Base-by-base conservation (phyloP, 2,113 vertebrate species). In the Madoqua kirkii region DNA sequence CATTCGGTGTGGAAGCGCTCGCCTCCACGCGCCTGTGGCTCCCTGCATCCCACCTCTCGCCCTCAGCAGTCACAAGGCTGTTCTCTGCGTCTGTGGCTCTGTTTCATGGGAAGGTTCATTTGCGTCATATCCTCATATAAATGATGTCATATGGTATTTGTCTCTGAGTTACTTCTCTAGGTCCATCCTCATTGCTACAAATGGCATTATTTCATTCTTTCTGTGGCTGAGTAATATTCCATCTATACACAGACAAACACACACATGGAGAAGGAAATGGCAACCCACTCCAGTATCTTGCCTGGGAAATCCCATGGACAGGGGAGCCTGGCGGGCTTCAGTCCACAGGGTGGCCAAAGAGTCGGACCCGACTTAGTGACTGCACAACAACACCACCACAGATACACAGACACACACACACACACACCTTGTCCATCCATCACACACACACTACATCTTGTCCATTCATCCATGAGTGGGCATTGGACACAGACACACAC, bases 21-120 rank as follows among this genome's bases (percentile, higher is more conserved):
- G 4, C 76, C 27, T 48, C 45, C 16, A 7, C 29, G 50, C 1
- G 6, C 9, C 9, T 19, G 31, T 10, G 2, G 17, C 45, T 33
- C 9, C 29, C 29, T 11, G 2, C 31, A 13, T 2, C 48, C 48
- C 31, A 7, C 10, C 31, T 1, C 29, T 19, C 3, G 10, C 5
- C 31, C 48, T 81, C 2, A 1, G 79, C 48, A 21, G 17, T 19
- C 33, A 54, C 19, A 36, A n/a, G 19, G 13, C 79, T 82, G 0
- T 14, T n/a, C 48, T 82, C 31, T 33, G 16, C 9, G 3, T 50
- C 16, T 54, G 48, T 14, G 79, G 14, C 4, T 54, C 79, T 54
- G 33, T 14, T 82, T 8, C 50, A 7, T 8, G 33, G 79, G 19
- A 25, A 36, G 33, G 33, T 23, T 54, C 50, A 14, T 36, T 14